Conservation (phyloP, 2,113 vertebrate genomes). For the Hystrix brachyura region DNA sequence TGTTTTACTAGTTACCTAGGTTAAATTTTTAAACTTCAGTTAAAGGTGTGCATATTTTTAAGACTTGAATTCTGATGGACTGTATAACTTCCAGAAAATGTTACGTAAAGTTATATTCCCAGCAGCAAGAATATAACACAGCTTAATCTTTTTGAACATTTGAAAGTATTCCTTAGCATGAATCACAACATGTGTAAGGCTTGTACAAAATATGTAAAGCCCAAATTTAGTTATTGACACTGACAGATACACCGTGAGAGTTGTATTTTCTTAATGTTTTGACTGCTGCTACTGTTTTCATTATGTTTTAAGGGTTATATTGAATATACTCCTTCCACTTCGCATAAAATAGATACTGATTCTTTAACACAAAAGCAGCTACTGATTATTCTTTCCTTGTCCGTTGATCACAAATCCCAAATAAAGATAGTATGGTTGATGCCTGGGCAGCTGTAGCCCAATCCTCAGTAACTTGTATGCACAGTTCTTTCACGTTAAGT, state of each 20-base stretch:
- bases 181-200: background rate
- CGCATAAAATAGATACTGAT: background rate
- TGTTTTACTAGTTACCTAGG: background rate
- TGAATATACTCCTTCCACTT: background rate
- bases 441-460: background rate
- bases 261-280: background rate
- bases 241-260: background rate
- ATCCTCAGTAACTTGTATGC: background rate
- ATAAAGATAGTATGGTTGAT: background rate
- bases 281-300: background rate
- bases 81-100: background rate
- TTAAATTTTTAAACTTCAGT: constrained; percentile 2
- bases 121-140: background rate
- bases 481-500: background rate
- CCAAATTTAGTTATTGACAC: background rate
- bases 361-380: background rate
- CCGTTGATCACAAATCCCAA: background rate
- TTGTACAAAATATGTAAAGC: background rate
- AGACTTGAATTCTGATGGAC: background rate
- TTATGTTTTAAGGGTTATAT: background rate
- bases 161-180: background rate
- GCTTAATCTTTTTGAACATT: background rate
- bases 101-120: background rate
- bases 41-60: background rate
- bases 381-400: background rate